phyloP scores from a whole-genome alignment of 2,888 invertebrate genomes.

The Heliconius aoede region DNA sequence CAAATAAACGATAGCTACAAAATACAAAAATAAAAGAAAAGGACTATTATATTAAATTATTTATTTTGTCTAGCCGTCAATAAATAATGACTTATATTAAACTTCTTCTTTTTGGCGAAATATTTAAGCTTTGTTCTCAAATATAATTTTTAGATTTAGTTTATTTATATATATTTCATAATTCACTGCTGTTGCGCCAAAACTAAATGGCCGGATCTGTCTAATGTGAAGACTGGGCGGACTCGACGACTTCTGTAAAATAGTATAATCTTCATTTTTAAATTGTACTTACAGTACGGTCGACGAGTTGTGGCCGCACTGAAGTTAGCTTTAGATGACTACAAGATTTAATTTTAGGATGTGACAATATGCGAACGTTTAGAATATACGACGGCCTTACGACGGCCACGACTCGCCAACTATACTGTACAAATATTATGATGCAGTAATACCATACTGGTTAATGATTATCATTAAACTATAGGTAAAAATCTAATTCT shows the following conservation, averaged over 20 bases:
- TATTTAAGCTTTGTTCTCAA: not conserved
- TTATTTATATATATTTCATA: conserved; percentile 11
- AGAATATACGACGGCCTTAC: too few relatives aligned
- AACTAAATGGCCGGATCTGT: conserved; percentile 73
- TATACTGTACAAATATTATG: too few relatives aligned
- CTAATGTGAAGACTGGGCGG: conserved; percentile 75
- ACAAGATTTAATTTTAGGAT: too few relatives aligned
- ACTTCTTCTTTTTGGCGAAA: conserved; percentile 2
- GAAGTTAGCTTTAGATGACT: too few relatives aligned
- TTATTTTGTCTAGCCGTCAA: conserved; percentile 16
- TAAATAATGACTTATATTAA: conserved; percentile 21
- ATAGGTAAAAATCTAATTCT: too few relatives aligned
- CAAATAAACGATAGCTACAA: not conserved
- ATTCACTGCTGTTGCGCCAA: conserved; percentile 64
- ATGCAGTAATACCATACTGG: too few relatives aligned
- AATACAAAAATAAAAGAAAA: not conserved
- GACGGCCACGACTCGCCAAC: too few relatives aligned
- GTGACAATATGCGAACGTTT: too few relatives aligned
- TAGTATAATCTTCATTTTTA: conserved; percentile 9
- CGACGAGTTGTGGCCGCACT: too few relatives aligned
- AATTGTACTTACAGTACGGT: too few relatives aligned
- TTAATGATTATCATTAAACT: too few relatives aligned
- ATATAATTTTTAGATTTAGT: not conserved
- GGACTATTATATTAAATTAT: not conserved
- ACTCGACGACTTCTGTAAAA: conserved; percentile 67